Percentiles rank a stretch among this genome's conserved stretches.
These are phyloP conservation scores for Eupleurogrammus muticus DNA, from an alignment of 2,797 vertebrate species.

Conservation along the genomic window DNA sequence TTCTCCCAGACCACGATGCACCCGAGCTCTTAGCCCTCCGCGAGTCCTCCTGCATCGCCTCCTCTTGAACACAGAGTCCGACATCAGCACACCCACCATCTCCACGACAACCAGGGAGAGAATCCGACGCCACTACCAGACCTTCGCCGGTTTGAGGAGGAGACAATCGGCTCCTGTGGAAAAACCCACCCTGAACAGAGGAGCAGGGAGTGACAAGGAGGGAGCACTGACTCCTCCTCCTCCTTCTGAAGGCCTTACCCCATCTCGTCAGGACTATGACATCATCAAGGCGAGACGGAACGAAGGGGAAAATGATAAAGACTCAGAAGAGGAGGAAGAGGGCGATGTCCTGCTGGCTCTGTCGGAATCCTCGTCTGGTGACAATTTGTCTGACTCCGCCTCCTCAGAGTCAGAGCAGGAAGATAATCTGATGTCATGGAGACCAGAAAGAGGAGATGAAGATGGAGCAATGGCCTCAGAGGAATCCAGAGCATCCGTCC, in stretches of 20 bases:
- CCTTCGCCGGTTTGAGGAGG: slow-evolving; percentile 60
- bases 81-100: slow-evolving; percentile 9
- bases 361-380: slow-evolving; percentile 74
- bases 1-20: background rate
- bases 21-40: background rate
- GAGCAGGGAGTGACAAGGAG: background rate
- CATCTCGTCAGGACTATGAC: slow-evolving; percentile 45
- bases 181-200: background rate
- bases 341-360: slow-evolving; percentile 75
- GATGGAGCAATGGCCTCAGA: slow-evolving; percentile 77
- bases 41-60: slow-evolving; percentile 30
- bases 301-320: slow-evolving; percentile 80
- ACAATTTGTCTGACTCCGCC: background rate
- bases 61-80: slow-evolving; percentile 16
- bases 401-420: slow-evolving; percentile 42
- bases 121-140: slow-evolving; percentile 55
- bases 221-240: background rate
- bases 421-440: slow-evolving; percentile 6
- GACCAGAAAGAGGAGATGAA: slow-evolving; percentile 61
- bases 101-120: slow-evolving; percentile 39
- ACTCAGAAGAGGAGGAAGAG: slow-evolving; percentile 83
- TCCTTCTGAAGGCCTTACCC: background rate
- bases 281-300: slow-evolving; percentile 68
- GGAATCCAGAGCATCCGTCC: slow-evolving; percentile 81
- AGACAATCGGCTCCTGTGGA: background rate